phyloP scores from a whole-genome alignment of 2,113 vertebrate genomes.

The Eurypyga helias region DNA sequence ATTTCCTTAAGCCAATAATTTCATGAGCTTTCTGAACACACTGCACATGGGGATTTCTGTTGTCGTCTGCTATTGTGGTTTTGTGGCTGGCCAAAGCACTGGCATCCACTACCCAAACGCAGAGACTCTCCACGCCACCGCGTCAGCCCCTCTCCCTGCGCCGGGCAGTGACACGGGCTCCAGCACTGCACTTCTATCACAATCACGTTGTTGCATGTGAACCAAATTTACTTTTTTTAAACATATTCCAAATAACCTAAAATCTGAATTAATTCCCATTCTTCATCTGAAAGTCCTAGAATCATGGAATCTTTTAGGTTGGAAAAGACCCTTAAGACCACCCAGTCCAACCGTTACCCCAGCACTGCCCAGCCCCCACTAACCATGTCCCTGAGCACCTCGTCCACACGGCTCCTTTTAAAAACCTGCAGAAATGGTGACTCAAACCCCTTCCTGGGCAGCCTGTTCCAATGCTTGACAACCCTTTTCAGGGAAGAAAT shows the following conservation, averaged over 20 bases:
- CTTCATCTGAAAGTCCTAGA: background rate
- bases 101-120: background rate
- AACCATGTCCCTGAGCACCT: too few relatives aligned
- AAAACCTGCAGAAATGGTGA: too few relatives aligned
- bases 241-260: background rate
- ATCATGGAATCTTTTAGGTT: too few relatives aligned
- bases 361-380: too few relatives aligned
- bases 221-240: accelerated
- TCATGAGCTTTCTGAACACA: background rate
- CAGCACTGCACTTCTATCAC: accelerated
- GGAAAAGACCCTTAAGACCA: too few relatives aligned
- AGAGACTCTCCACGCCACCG: background rate
- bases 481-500: too few relatives aligned
- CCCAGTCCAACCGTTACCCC: too few relatives aligned
- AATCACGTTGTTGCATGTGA: accelerated
- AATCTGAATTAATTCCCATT: background rate
- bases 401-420: too few relatives aligned
- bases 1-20: background rate
- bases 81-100: background rate
- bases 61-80: background rate
- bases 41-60: background rate
- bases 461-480: too few relatives aligned
- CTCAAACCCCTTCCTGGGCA: too few relatives aligned
- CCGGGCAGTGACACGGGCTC: background rate
- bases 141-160: background rate